Evolutionary conservation across 2,888 invertebrate genomes (phyloP), one percentile per base, ranked within the genome.

Genomic region (Rhagonycha fulva): DNA sequence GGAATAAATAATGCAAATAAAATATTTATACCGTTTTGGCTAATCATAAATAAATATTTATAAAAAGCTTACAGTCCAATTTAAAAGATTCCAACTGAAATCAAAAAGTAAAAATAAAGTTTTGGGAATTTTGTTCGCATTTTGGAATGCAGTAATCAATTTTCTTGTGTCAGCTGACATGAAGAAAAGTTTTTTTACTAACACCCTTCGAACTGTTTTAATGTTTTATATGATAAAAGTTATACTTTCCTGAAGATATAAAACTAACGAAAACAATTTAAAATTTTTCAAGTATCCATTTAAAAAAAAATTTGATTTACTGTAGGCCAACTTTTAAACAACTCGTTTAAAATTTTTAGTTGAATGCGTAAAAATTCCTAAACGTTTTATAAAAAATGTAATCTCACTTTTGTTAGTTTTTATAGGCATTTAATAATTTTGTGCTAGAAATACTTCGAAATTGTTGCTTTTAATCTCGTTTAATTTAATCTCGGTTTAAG

Each of bases 151-250:
- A 70, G 76, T 63, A 76, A 76, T 76, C 76, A 76, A 76, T 76
- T 76, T 68, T 76, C 76, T 30, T 70, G 47, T 74, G 76, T 76
- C 76, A 69, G 69, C 73, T 71, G 74, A 76, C 74, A 71, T 71
- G 70, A 74, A 74, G 66, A 68, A 70, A 72, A 72, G 68, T 72
- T 76, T 76, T 62, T 76, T 72, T 63, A 47, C 74, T 62, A 71
- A 73, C 76, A 71, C 68, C 71, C 74, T 76, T 68, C 71, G 73
- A 76, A 75, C 72, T 70, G 68, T 76, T 76, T 72, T 76, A 76
- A 76, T 76, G 73, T 70, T 73, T 72, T 70, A 71, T 76, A 76
- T 70, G 75, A 72, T 75, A 75, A 75, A 75, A 75, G 70, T 70
- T 74, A 24, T 66, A 24, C 30, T 60, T 68, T 68, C 28, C 73